A percentile compares a stretch with the other conserved stretches of the same genome.
phyloP scores from a whole-genome alignment of 2,888 invertebrate species.

The Neria commutata region DNA sequence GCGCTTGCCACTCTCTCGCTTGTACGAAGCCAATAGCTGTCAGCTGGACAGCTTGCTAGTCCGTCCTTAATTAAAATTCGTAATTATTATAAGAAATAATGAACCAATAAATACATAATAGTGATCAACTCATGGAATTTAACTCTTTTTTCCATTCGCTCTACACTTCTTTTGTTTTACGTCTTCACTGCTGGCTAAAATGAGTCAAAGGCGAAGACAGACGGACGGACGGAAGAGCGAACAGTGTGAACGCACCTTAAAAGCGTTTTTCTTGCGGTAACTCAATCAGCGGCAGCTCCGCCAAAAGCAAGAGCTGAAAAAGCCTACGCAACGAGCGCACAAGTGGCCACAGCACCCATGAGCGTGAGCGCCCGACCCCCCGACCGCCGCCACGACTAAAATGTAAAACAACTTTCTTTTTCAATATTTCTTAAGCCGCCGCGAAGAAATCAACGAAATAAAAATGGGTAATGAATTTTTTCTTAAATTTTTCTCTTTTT shows the following conservation, averaged over 20 bases:
- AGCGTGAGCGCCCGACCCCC: background rate
- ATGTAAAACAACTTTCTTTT: conserved; percentile 14
- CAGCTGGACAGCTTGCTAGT: too few relatives aligned
- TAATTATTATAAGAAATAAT: too few relatives aligned
- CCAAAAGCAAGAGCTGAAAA: background rate
- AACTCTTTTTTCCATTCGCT: too few relatives aligned
- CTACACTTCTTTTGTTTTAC: background rate
- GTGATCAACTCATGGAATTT: too few relatives aligned
- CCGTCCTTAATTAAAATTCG: too few relatives aligned
- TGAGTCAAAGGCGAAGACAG: too few relatives aligned
- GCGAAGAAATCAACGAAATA: background rate
- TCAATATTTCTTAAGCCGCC: background rate
- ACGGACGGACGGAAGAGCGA: too few relatives aligned
- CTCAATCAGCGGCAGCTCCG: background rate
- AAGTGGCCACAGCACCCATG: background rate
- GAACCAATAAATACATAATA: too few relatives aligned
- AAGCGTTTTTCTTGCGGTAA: background rate
- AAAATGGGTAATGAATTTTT: background rate
- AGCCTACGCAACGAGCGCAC: background rate
- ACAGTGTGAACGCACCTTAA: conserved; percentile 14
- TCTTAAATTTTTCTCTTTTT: background rate
- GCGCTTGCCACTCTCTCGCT: too few relatives aligned
- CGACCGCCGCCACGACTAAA: background rate
- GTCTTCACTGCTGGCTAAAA: background rate
- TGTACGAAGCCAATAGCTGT: too few relatives aligned